Evolutionary conservation across 2,797 vertebrate genomes (phyloP).

Genomic region (Corythornis leucogaster): DNA sequence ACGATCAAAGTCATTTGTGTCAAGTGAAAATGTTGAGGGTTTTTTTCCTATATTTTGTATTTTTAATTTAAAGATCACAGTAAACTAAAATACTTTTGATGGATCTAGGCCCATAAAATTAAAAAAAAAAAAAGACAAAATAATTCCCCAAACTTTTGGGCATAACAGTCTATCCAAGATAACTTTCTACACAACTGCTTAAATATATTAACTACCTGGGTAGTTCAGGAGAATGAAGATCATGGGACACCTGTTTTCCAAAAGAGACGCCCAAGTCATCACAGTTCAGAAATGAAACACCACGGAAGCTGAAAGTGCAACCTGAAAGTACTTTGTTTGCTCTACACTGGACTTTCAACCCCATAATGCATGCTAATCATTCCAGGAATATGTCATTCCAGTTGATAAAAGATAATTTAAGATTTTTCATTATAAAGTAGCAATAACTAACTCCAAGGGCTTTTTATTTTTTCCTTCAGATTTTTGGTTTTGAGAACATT

Average conservation of each 20-base stretch:
- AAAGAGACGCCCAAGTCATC: background rate
- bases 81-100: background rate
- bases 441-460: background rate
- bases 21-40: background rate
- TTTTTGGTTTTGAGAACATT: background rate
- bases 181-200: background rate
- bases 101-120: background rate
- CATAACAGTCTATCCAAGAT: background rate
- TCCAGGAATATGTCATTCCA: slow-evolving; percentile 25
- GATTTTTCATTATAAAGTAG: background rate
- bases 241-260: background rate
- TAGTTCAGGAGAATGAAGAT: background rate
- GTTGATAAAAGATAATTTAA: background rate
- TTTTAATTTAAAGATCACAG: background rate
- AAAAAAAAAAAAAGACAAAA: background rate
- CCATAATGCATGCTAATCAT: background rate
- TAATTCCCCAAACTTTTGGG: background rate
- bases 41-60: background rate
- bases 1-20: background rate
- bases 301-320: background rate
- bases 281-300: background rate
- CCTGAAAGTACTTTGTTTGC: slow-evolving; percentile 41
- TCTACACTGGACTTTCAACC: slow-evolving; percentile 56
- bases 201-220: background rate
- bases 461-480: background rate